Conservation (phyloP, 2,888 invertebrate genomes). For the Halocaridina rubra region DNA sequence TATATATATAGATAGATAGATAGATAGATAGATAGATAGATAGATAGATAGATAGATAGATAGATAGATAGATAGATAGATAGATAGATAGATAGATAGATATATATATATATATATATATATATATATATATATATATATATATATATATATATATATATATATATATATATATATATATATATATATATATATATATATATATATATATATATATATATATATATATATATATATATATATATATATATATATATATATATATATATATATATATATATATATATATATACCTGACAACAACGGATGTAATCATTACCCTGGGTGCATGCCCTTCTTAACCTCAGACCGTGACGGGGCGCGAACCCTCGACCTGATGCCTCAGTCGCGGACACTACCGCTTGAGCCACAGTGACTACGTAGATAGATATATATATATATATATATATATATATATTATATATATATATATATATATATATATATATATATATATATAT, state of each 20-base stretch:
- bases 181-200: slow-evolving; percentile 15
- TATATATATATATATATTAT: neutral
- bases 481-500: neutral
- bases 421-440: neutral
- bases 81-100: neutral
- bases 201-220: slow-evolving; percentile 3
- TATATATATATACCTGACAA: neutral
- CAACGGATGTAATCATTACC: too few species aligned
- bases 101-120: neutral
- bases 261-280: neutral
- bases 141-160: slow-evolving; percentile 1
- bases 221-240: neutral
- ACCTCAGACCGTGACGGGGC: too few species aligned
- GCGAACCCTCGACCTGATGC: too few species aligned
- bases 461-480: neutral
- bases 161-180: neutral
- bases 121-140: slow-evolving; percentile 13
- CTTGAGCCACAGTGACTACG: too few species aligned
- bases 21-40: neutral
- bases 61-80: neutral
- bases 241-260: slow-evolving; percentile 18
- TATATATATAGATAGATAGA: neutral
- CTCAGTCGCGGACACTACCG: too few species aligned
- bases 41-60: neutral
- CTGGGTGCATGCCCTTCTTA: too few species aligned